Percentiles rank a stretch among this genome's conserved stretches.
Conservation (phyloP, 1,140 invertebrate genomes). For the Harpegnathos saltator region DNA sequence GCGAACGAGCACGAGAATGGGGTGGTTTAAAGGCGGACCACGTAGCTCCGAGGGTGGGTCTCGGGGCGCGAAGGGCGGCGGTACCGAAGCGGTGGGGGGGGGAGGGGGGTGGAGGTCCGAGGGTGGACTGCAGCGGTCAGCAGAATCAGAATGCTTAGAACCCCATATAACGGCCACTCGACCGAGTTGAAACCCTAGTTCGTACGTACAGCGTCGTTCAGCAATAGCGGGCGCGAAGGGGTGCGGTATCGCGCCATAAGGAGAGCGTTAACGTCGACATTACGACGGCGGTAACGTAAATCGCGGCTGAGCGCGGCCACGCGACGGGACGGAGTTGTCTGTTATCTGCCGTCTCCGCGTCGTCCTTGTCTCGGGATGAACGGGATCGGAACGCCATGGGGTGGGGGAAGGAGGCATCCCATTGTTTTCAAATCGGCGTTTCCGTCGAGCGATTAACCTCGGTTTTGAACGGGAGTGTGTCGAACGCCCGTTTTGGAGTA, state of each 20-base stretch:
- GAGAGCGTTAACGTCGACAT: not conserved
- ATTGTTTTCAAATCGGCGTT: too few relatives aligned
- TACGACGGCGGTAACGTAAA: conserved; percentile 12
- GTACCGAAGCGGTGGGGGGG: conserved; percentile 20
- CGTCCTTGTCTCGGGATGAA: not conserved
- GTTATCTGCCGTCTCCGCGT: not conserved
- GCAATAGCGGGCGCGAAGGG: conserved; percentile 18
- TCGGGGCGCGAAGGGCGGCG: conserved; percentile 36
- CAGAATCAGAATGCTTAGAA: conserved; percentile 82
- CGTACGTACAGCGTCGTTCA: conserved; percentile 55
- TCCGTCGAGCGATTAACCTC: too few relatives aligned
- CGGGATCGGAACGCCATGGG: too few relatives aligned
- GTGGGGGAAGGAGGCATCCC: too few relatives aligned
- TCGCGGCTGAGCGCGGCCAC: not conserved
- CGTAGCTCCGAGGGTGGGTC: conserved; percentile 67
- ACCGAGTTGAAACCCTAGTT: conserved; percentile 71
- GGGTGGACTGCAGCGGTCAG: conserved; percentile 75
- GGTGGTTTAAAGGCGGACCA: conserved; percentile 79
- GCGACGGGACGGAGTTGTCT: not conserved
- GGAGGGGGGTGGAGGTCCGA: not conserved
- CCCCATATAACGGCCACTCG: conserved; percentile 81
- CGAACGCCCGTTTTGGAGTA: too few relatives aligned
- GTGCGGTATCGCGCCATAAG: conserved; percentile 2
- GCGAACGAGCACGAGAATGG: conserved; percentile 57
- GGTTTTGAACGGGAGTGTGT: too few relatives aligned